These are phyloP conservation scores for Sandelia bainsii DNA, from an alignment of 2,797 vertebrate genomes.

Conservation along the genomic window DNA sequence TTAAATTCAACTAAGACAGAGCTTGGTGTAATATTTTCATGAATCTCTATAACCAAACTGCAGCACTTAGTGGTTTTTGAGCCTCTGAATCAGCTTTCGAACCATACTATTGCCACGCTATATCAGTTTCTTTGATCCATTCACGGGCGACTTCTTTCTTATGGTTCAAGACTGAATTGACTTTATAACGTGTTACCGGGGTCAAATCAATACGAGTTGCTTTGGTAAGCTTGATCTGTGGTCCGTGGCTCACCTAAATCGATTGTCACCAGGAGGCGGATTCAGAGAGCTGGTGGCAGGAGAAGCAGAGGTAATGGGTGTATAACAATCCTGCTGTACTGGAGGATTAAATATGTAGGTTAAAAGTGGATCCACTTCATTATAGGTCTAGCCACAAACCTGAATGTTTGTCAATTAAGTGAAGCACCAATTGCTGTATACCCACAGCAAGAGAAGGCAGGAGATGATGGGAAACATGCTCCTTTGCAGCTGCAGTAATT, in stretches of 20 bases:
- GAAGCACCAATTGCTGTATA: too few relatives aligned
- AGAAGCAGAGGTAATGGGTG: neutral
- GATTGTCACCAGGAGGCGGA: constrained; percentile 32
- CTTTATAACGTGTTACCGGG: constrained; percentile 23
- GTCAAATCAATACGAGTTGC: constrained; percentile 46
- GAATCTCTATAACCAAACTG: constrained; percentile 8
- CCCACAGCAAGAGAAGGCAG: constrained; percentile 4
- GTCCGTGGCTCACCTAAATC: constrained; percentile 35
- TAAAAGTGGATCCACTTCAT: too few relatives aligned
- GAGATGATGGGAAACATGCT: constrained; percentile 32
- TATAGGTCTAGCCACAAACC: too few relatives aligned
- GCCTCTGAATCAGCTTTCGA: constrained; percentile 18
- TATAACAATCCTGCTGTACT: too few relatives aligned
- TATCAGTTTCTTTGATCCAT: constrained; percentile 37
- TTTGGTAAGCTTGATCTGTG: constrained; percentile 35
- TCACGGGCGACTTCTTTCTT: constrained; percentile 24
- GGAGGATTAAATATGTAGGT: too few relatives aligned
- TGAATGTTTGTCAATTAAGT: too few relatives aligned
- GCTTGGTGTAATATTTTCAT: neutral
- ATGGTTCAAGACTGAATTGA: constrained; percentile 46
- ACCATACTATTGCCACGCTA: constrained; percentile 33
- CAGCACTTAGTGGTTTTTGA: constrained; percentile 24
- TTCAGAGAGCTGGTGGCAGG: constrained; percentile 3
- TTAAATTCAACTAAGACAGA: neutral
- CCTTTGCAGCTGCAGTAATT: too few relatives aligned